Base-by-base conservation (phyloP, 2,797 vertebrate species). In the Oryzias dopingdopingensis region DNA sequence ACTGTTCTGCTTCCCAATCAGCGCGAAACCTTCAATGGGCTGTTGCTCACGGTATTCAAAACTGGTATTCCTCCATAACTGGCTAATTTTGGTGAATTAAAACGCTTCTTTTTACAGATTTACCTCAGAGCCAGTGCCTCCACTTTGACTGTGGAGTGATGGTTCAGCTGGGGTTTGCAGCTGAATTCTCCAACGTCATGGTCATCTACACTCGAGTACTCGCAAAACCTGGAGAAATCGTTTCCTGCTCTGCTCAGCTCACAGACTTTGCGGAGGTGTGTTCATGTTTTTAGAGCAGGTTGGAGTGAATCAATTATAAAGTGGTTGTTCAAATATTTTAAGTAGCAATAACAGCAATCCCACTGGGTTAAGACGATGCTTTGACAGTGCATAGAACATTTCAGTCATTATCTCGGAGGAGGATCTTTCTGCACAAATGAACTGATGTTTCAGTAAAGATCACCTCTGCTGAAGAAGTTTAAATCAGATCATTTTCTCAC, bases 181-280 rank as follows among this genome's bases (percentile, higher is more conserved):
- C 94, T 0, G 94, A 96, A 79, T 96, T 95, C 86, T 95, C 94
- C 75, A 96, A 96, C 79, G 75, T 95, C 74, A 94, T 96, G 93
- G 91, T 96, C 75, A 93, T 96, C 82, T 96, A 93, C 81, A 92
- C 92, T 0, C 90, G 92, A 0, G 89, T 95, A 62, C 73, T 94
- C 54, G 80, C 89, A 17, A 76, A 87, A 49, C 92, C 93, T 0
- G 10, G 46, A 61, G 91, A 92, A 50, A 84, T 95, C 1, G 13
- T 59, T 2, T 79, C 80, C 59, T 95, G 94, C 4, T 86, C 81
- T 43, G 93, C 93, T 60, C 90, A 91, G 66, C 90, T 96, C 4
- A 92, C 85, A 0, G 89, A 93, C 75, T 91, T 95, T 47, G 88
- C 94, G 0, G 83, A 90, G 91, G 94, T 95, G 67, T 42, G 85